Percentiles rank a stretch among this genome's conserved stretches.
Conservation (phyloP, 2,888 invertebrate species). For the Coelopa pilipes region DNA sequence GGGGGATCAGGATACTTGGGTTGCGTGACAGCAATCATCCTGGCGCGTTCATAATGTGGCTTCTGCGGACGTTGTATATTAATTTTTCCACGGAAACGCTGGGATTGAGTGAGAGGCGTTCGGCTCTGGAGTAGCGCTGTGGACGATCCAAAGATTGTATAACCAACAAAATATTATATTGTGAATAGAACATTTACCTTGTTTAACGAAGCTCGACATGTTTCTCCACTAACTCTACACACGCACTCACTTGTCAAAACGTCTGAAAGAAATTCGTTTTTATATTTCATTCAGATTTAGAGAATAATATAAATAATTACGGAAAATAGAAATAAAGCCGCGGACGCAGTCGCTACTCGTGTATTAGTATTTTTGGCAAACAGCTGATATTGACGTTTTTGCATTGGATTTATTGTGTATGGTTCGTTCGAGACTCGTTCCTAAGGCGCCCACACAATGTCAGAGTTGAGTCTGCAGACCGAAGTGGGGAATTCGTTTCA, state of each 20-base stretch:
- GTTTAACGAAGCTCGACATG: slow-evolving; percentile 39
- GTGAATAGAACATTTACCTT: slow-evolving; percentile 30
- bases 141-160: slow-evolving; percentile 3
- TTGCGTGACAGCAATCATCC: slow-evolving; percentile 73
- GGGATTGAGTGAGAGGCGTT: slow-evolving; percentile 69
- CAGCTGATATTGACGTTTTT: slow-evolving; percentile 25
- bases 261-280: not conserved
- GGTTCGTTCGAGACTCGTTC: slow-evolving; percentile 25
- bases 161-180: slow-evolving; percentile 11
- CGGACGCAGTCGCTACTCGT: not conserved
- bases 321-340: not conserved
- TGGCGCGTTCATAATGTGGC: slow-evolving; percentile 77
- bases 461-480: slow-evolving; percentile 1
- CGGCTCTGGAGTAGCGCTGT: slow-evolving; percentile 37
- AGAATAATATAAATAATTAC: slow-evolving; percentile 12
- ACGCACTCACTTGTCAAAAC: not conserved
- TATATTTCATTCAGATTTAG: not conserved
- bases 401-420: not conserved
- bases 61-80: slow-evolving; percentile 80
- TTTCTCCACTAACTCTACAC: slow-evolving; percentile 10
- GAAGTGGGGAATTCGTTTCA: slow-evolving; percentile 8
- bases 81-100: slow-evolving; percentile 79
- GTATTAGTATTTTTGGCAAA: slow-evolving; percentile 1
- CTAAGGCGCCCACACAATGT: slow-evolving; percentile 4
- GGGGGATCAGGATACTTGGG: slow-evolving; percentile 72